Conservation (phyloP, 2,888 invertebrate species). For the Syrphus vitripennis region DNA sequence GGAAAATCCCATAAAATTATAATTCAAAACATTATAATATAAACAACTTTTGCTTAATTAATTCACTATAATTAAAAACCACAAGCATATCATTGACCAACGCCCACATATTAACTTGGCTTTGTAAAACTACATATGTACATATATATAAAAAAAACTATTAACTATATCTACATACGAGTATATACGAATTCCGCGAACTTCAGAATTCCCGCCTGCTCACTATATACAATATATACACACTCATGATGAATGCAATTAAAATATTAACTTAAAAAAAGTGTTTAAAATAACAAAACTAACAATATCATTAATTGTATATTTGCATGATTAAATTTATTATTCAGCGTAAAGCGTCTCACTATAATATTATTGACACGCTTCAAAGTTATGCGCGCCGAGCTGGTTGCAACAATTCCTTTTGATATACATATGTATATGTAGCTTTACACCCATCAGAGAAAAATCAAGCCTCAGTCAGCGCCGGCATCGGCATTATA, state of each 20-base stretch:
- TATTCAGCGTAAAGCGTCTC: slow-evolving; percentile 56
- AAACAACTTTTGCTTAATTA: background rate
- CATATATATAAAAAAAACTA: no score
- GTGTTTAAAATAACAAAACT: slow-evolving; percentile 18
- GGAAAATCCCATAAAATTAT: background rate
- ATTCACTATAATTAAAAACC: background rate
- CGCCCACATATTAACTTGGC: slow-evolving; percentile 16
- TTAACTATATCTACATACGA: background rate
- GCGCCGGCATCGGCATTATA: background rate
- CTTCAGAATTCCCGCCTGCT: background rate
- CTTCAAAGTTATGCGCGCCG: slow-evolving; percentile 35
- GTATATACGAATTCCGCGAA: background rate
- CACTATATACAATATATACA: background rate
- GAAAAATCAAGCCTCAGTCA: slow-evolving; percentile 38
- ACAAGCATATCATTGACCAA: background rate
- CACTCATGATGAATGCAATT: background rate
- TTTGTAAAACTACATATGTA: no score
- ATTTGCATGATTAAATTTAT: slow-evolving; percentile 45
- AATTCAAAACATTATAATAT: background rate
- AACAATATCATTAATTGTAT: slow-evolving; percentile 19
- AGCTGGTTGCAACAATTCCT: slow-evolving; percentile 14
- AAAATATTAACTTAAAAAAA: background rate
- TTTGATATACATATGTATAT: background rate
- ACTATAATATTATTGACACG: slow-evolving; percentile 39
- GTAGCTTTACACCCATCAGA: background rate